Conservation (phyloP, 2,888 invertebrate genomes). For the Mythimna albipuncta region DNA sequence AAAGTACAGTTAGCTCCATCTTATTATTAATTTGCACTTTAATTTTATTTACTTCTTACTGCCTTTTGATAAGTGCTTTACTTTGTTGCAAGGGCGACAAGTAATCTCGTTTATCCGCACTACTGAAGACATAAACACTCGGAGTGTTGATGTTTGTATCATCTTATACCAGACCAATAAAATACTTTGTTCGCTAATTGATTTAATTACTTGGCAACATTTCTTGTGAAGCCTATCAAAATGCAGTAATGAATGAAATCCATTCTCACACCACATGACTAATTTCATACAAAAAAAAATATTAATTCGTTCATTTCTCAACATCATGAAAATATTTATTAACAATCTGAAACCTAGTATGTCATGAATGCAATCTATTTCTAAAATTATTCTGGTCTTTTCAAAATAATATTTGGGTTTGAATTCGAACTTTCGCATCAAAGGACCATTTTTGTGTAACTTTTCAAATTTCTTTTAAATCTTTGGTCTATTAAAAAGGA, state of each 20-base stretch:
- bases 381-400: not conserved
- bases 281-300: slow-evolving; percentile 24
- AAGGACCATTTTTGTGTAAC: not conserved
- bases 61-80: slow-evolving; percentile 37
- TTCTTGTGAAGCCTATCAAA: slow-evolving; percentile 32
- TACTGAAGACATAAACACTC: slow-evolving; percentile 6
- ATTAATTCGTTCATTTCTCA: not conserved
- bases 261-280: slow-evolving; percentile 62
- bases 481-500: too few species aligned
- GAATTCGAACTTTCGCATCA: not conserved
- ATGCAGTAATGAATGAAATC: slow-evolving; percentile 36
- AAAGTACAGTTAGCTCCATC: slow-evolving; percentile 69
- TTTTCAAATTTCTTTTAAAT: not conserved
- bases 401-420: not conserved
- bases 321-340: slow-evolving; percentile 12
- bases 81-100: slow-evolving; percentile 36
- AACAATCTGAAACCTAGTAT: not conserved
- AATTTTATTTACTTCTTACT: slow-evolving; percentile 63
- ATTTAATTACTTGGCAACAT: slow-evolving; percentile 36
- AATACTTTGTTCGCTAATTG: slow-evolving; percentile 29
- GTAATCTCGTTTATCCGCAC: not conserved
- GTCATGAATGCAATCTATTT: not conserved
- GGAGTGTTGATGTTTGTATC: slow-evolving; percentile 1
- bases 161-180: slow-evolving; percentile 14
- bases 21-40: slow-evolving; percentile 81